These are phyloP conservation scores for Euborellia annulipes DNA, from an alignment of 1,140 invertebrate genomes.

Conservation along the genomic window DNA sequence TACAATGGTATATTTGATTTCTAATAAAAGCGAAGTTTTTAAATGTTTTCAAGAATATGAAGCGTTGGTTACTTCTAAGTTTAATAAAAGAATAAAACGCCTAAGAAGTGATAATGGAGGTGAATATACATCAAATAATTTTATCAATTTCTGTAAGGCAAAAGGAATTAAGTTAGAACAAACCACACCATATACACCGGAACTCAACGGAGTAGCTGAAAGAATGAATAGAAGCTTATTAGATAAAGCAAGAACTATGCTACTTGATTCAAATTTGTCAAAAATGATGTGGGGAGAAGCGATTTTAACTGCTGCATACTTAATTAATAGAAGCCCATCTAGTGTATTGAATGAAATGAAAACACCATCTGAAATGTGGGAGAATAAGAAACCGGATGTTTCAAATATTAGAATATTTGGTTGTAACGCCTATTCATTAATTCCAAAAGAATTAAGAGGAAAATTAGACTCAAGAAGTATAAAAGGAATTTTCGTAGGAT, in stretches of 20 bases:
- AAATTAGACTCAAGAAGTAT: constrained; percentile 9
- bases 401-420: constrained; percentile 13
- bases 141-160: constrained; percentile 2
- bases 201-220: not conserved
- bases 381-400: constrained; percentile 9
- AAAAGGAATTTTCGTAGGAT: constrained; percentile 8
- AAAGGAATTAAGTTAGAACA: constrained; percentile 11
- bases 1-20: constrained; percentile 20
- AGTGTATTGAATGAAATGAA: not conserved
- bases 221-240: not conserved
- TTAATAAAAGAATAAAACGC: constrained; percentile 4
- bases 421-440: constrained; percentile 9
- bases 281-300: not conserved
- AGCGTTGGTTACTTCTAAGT: not conserved
- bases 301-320: not conserved
- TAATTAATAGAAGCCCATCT: constrained; percentile 5
- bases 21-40: constrained; percentile 20
- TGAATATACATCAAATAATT: constrained; percentile 11
- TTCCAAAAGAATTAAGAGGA: constrained; percentile 10
- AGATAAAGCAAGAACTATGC: not conserved
- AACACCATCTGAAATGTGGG: constrained; percentile 2
- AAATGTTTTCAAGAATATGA: constrained; percentile 17
- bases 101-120: constrained; percentile 15
- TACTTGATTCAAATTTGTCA: not conserved
- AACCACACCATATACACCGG: not conserved